phyloP scores from a whole-genome alignment of 2,888 invertebrate genomes.

The Leuctra nigra region DNA sequence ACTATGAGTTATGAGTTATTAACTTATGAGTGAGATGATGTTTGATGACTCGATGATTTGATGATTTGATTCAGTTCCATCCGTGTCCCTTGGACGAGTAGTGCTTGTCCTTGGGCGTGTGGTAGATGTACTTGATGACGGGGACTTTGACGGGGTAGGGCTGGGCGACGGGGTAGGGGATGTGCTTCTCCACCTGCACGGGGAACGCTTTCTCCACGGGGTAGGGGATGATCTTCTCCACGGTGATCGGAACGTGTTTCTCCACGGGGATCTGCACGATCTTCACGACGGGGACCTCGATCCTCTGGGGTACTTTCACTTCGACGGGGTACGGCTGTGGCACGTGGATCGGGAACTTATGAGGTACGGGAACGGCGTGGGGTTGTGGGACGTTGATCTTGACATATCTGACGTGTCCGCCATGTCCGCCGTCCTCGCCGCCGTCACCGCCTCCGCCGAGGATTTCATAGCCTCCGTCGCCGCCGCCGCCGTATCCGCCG shows the following conservation, averaged over 20 bases:
- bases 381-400: conserved; percentile 58
- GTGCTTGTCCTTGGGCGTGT: conserved; percentile 34
- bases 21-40: not conserved
- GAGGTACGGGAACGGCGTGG: conserved; percentile 50
- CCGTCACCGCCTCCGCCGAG: conserved; percentile 38
- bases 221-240: conserved; percentile 57
- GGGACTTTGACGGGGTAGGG: conserved; percentile 65
- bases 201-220: conserved; percentile 62
- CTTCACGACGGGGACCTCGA: conserved; percentile 61
- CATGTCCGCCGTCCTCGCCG: conserved; percentile 37
- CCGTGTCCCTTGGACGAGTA: conserved; percentile 1
- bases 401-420: conserved; percentile 55
- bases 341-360: conserved; percentile 50
- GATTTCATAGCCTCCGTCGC: conserved; percentile 36
- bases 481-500: conserved; percentile 27
- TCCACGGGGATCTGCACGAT: conserved; percentile 63
- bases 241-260: conserved; percentile 64
- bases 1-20: not conserved
- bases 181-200: conserved; percentile 59
- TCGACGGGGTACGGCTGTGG: conserved; percentile 63
- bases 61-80: not conserved
- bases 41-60: not conserved
- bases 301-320: conserved; percentile 59
- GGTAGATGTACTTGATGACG: conserved; percentile 53
- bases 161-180: conserved; percentile 60